A percentile compares a stretch with the other conserved stretches of the same genome.
Evolutionary conservation across 2,113 vertebrate species (phyloP).

Genomic region (Heterotis niloticus): DNA sequence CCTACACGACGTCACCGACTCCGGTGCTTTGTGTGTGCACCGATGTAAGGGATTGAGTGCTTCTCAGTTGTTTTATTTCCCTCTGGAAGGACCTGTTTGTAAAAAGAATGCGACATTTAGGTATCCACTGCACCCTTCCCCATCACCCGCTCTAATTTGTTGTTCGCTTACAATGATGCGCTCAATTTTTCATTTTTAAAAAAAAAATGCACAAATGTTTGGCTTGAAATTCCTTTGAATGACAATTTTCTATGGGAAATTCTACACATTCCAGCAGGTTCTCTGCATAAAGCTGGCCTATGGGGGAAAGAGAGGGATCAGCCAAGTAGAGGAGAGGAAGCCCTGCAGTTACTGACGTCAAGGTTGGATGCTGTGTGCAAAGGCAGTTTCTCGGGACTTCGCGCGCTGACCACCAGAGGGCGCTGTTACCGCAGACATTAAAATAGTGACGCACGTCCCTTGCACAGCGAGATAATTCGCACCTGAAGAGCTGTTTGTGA

Average conservation of each 20-base stretch:
- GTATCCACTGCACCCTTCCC: not conserved
- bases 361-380: constrained; percentile 8
- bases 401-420: constrained; percentile 31
- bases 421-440: constrained; percentile 28
- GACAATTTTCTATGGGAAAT: not conserved
- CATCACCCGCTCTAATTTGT: not conserved
- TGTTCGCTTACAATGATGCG: too few species aligned
- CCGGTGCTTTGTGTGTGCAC: constrained; percentile 4
- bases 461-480: too few species aligned
- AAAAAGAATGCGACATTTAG: not conserved
- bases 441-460: not conserved
- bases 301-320: constrained; percentile 2
- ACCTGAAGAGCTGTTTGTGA: too few species aligned
- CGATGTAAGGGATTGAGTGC: not conserved
- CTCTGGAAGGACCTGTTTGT: not conserved
- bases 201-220: not conserved
- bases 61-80: not conserved
- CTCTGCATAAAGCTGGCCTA: not conserved
- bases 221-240: not conserved
- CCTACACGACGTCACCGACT: constrained; percentile 47
- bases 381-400: not conserved
- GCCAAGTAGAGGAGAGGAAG: not conserved
- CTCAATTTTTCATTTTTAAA: too few species aligned
- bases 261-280: not conserved
- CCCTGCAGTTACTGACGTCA: constrained; percentile 4